These are phyloP conservation scores for Ditula angustiorana DNA, from an alignment of 2,888 invertebrate genomes.

Conservation along the genomic window DNA sequence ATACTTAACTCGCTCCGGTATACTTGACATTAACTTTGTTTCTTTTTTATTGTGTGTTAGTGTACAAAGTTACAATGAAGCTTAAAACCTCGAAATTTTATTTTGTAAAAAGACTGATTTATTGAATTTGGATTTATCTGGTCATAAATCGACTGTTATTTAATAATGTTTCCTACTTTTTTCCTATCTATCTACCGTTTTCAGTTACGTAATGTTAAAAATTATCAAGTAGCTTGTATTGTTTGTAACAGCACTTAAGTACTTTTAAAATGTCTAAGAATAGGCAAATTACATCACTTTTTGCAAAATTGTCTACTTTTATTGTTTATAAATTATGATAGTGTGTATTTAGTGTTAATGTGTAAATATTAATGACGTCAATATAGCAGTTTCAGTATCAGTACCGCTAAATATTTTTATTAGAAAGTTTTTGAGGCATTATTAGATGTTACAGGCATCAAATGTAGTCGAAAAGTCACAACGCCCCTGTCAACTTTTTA, in stretches of 20 bases:
- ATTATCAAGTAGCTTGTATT: not conserved
- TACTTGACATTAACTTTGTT: not conserved
- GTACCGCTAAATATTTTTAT: too few species aligned
- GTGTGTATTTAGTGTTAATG: conserved; percentile 11
- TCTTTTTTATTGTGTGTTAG: not conserved
- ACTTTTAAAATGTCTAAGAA: conserved; percentile 10
- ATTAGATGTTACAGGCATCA: too few species aligned
- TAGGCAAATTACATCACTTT: conserved; percentile 13
- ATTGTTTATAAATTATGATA: conserved; percentile 13
- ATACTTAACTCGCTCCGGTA: not conserved
- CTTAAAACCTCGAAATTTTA: conserved; percentile 7
- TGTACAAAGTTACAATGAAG: not conserved
- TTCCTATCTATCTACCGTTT: not conserved
- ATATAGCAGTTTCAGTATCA: conserved; percentile 7
- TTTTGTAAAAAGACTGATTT: conserved; percentile 18
- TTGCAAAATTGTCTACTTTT: not conserved
- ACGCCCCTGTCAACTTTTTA: too few species aligned
- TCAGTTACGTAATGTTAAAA: not conserved
- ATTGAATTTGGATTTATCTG: conserved; percentile 10
- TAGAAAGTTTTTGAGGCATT: too few species aligned
- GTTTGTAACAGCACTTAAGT: conserved; percentile 7
- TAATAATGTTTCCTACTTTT: not conserved
- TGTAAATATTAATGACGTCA: conserved; percentile 23
- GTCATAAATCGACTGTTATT: conserved; percentile 16
- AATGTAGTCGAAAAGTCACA: too few species aligned